A percentile compares a stretch with the other conserved stretches of the same genome.
phyloP scores from a whole-genome alignment of 2,113 vertebrate genomes.

The Myodes glareolus region DNA sequence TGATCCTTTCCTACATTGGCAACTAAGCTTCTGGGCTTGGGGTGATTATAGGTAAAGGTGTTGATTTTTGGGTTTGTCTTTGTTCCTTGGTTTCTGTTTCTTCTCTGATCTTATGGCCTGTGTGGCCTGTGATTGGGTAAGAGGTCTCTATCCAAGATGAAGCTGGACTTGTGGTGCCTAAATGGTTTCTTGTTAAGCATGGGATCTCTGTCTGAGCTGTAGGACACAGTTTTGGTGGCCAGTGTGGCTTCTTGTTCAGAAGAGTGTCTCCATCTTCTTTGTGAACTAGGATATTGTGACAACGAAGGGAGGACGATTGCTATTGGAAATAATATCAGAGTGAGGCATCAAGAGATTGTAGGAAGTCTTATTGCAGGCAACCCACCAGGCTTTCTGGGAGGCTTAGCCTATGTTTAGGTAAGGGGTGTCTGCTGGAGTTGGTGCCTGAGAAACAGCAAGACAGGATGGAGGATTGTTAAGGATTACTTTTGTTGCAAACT shows the following conservation, averaged over 20 bases:
- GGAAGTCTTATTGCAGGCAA: not conserved
- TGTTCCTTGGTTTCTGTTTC: not conserved
- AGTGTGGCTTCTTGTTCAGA: not conserved
- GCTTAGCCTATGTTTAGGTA: not conserved
- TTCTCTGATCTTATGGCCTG: not conserved
- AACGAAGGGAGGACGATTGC: not conserved
- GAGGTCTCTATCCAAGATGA: no score
- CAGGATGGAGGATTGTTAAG: not conserved
- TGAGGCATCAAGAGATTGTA: not conserved
- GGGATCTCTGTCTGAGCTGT: not conserved
- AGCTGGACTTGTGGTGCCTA: not conserved
- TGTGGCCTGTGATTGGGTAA: not conserved
- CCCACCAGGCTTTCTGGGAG: not conserved
- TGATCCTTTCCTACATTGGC: no score
- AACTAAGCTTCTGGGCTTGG: no score
- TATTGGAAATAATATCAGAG: not conserved
- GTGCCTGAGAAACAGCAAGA: not conserved
- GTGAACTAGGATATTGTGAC: not conserved
- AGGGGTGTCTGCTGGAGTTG: not conserved
- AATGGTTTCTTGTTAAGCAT: not conserved
- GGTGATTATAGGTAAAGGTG: no score
- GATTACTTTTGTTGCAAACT: not conserved
- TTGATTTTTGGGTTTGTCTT: no score
- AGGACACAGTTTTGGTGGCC: fast-evolving
- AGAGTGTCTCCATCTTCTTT: not conserved